Evolutionary conservation across 2,888 invertebrate species (phyloP).

Genomic region (Bugula neritina): DNA sequence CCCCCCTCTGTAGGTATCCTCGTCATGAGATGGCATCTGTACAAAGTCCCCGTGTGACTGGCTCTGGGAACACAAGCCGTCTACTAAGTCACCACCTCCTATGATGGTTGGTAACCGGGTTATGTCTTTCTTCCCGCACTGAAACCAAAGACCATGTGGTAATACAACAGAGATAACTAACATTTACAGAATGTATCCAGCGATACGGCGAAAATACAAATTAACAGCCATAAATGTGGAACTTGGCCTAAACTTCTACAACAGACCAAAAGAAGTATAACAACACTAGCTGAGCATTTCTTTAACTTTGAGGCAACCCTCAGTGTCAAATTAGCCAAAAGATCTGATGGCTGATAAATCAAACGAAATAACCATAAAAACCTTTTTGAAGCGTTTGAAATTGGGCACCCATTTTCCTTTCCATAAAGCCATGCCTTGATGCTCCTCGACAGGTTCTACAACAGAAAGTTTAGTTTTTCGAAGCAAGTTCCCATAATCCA

Average conservation of each 20-base stretch:
- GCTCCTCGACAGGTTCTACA: background rate
- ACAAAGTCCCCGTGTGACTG: background rate
- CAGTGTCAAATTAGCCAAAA: too few species aligned
- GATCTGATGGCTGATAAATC: too few species aligned
- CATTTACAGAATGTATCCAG: too few species aligned
- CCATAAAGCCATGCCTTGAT: constrained; percentile 23
- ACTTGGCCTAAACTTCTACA: too few species aligned
- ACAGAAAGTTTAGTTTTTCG: constrained; percentile 6
- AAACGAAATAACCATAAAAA: too few species aligned
- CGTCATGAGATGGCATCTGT: background rate
- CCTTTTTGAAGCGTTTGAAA: constrained; percentile 26
- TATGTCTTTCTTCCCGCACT: constrained; percentile 14
- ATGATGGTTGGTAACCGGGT: background rate
- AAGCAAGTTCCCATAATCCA: background rate
- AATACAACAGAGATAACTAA: too few species aligned
- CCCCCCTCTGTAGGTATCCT: background rate
- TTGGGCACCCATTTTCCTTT: constrained; percentile 26
- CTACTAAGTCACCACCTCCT: constrained; percentile 14
- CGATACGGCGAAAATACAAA: too few species aligned
- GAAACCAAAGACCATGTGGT: too few species aligned
- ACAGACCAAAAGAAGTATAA: too few species aligned
- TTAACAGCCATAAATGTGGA: too few species aligned
- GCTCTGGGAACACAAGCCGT: constrained; percentile 13
- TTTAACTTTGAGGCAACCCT: too few species aligned
- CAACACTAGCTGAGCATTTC: too few species aligned